Percentiles rank a stretch among this genome's conserved stretches.
Conservation (phyloP, 2,888 invertebrate genomes). For the Folsomia candida region DNA sequence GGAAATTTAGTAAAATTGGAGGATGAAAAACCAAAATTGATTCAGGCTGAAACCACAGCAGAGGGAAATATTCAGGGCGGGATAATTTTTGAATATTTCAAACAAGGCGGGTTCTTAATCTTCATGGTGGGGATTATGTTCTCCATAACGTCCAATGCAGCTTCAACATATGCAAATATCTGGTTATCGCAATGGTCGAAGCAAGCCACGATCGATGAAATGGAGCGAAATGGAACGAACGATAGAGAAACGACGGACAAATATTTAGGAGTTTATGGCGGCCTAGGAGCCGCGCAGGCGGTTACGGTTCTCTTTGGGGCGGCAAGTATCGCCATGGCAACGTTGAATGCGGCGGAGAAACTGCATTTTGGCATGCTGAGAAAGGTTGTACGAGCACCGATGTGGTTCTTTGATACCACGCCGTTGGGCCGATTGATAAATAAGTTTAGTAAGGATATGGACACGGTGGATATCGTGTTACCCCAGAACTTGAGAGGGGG, state of each 20-base stretch:
- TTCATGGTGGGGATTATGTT: conserved; percentile 70
- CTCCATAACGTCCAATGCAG: not conserved
- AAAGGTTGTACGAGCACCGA: conserved; percentile 69
- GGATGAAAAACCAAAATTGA: conserved; percentile 70
- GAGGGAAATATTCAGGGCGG: conserved; percentile 83
- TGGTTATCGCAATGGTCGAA: conserved; percentile 81
- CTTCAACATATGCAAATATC: conserved; percentile 78
- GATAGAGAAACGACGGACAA: conserved; percentile 66
- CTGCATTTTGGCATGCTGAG: conserved; percentile 65
- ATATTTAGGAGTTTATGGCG: conserved; percentile 80
- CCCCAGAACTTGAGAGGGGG: conserved; percentile 29
- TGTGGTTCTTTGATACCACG: conserved; percentile 79
- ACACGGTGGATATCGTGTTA: conserved; percentile 47
- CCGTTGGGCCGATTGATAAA: conserved; percentile 75
- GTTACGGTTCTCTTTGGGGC: conserved; percentile 11
- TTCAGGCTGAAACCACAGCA: conserved; percentile 85
- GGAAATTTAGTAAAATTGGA: not conserved
- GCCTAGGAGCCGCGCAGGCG: conserved; percentile 7
- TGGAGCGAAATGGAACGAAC: not conserved
- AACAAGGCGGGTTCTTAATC: conserved; percentile 74
- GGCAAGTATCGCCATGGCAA: too few relatives aligned
- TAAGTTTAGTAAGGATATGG: conserved; percentile 56
- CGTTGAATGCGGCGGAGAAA: conserved; percentile 64
- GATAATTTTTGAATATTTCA: conserved; percentile 84
- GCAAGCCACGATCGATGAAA: conserved; percentile 58